Evolutionary conservation across 2,113 vertebrate genomes (phyloP), one percentile per base, ranked within the genome.

Genomic region (Leiothrix lutea): DNA sequence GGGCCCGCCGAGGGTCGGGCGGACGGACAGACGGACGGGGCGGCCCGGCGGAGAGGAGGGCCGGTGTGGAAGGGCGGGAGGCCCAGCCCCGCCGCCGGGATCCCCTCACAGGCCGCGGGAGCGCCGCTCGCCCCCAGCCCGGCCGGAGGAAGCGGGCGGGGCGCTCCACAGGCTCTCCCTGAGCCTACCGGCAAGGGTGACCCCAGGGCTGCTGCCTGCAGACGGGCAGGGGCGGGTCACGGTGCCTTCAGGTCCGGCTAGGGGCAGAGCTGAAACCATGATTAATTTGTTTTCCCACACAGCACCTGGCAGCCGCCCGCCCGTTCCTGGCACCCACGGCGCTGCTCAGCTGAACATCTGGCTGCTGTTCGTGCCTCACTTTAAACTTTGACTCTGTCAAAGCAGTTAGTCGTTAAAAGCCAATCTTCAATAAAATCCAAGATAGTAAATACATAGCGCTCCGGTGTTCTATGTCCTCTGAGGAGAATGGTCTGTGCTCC

Each of bases 111-210:
- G 13, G 7, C 22, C 45, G 36, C 38, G 33, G 47, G 40, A 54
- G 6, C 12, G 19, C 42, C 6, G 44, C 57, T 33, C 6, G 4
- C 17, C 4, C 9, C 6, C 42, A 1, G 38, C 3, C 4, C 7
- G 12, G 4, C 40, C 0, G 22, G 4, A 7, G 5, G 35, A 5
- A 11, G 12, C 11, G 2, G 12, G 33, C 4, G 16, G 11, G 26
- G 26, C 19, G 0, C 4, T 29, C 26, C 2, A 2, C 48, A 0
- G 56, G 16, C 9, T 26, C 44, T 14, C 6, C 1, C 22, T 1
- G 31, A 2, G 6, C 1, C 45, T 18, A 1, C 8, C 4, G 12
- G 9, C 57, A 16, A 2, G 42, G 31, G 44, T 1, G 23, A 25
- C 5, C 22, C 8, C 35, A 1, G 35, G 7, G 22, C n/a, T 13